A percentile compares a stretch with the other conserved stretches of the same genome.
Evolutionary conservation across 2,888 invertebrate genomes (phyloP).

Genomic region (Leistus spinibarbis): DNA sequence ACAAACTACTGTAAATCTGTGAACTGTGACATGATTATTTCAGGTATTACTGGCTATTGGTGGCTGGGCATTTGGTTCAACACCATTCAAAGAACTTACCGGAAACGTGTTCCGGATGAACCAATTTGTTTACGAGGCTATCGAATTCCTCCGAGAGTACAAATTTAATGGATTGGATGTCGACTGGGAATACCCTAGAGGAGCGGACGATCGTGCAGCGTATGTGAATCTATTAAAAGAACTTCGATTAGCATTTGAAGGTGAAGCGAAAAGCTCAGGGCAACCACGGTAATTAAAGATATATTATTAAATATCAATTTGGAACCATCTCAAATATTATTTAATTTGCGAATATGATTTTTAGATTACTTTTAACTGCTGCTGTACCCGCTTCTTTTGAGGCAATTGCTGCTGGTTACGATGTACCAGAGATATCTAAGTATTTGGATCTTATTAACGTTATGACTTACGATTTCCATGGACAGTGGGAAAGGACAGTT

Average conservation of each 20-base stretch:
- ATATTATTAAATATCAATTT: background rate
- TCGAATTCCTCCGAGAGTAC: constrained; percentile 88
- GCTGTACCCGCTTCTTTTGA: constrained; percentile 94
- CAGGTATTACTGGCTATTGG: constrained; percentile 86
- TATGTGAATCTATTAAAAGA: constrained; percentile 86
- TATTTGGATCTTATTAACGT: constrained; percentile 93
- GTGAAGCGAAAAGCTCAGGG: constrained; percentile 87
- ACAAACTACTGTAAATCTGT: too few relatives aligned
- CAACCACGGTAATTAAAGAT: constrained; percentile 63
- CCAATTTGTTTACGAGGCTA: constrained; percentile 93
- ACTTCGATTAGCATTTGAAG: constrained; percentile 89
- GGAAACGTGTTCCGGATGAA: constrained; percentile 93
- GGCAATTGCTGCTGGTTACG: constrained; percentile 92
- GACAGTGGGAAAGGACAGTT: constrained; percentile 92
- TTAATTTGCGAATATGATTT: background rate
- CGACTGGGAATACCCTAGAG: constrained; percentile 94
- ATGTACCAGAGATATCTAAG: constrained; percentile 91
- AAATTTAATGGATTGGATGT: constrained; percentile 93
- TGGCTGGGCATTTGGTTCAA: constrained; percentile 96
- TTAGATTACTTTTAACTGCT: constrained; percentile 75
- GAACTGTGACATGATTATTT: constrained; percentile 39
- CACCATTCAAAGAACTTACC: constrained; percentile 91
- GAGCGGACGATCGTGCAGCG: constrained; percentile 83
- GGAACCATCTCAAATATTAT: background rate
- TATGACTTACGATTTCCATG: constrained; percentile 96